Percentiles rank a stretch among this genome's conserved stretches.
These are phyloP conservation scores for Helobdella robusta DNA, from an alignment of 2,888 invertebrate genomes.

Conservation along the genomic window DNA sequence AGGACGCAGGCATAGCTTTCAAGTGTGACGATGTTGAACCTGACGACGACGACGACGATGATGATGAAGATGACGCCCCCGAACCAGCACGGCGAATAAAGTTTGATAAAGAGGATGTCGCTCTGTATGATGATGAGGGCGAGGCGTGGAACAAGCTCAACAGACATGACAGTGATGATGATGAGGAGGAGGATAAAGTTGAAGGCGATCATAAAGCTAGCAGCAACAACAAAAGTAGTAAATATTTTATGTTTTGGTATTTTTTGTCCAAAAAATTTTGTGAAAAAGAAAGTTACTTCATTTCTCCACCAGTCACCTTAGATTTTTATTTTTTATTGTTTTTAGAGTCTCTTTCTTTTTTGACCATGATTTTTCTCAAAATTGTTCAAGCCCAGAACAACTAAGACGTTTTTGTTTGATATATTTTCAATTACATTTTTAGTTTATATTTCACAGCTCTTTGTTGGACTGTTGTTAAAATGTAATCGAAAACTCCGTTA, in stretches of 20 bases:
- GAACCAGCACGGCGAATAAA: not conserved
- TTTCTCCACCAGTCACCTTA: not conserved
- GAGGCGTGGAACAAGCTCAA: conserved; percentile 19
- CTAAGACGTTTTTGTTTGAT: no score
- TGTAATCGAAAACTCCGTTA: no score
- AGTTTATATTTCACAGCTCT: no score
- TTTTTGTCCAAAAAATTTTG: not conserved
- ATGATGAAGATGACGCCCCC: conserved; percentile 31
- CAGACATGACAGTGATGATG: conserved; percentile 11
- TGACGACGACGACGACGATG: conserved; percentile 30
- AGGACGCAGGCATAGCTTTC: not conserved
- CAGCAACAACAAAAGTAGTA: conserved; percentile 5
- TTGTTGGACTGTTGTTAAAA: no score
- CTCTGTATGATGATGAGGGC: conserved; percentile 28
- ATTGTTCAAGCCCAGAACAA: no score
- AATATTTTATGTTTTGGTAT: not conserved
- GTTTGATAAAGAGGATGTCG: conserved; percentile 19
- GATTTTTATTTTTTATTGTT: not conserved
- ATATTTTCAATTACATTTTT: no score
- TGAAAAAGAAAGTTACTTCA: not conserved
- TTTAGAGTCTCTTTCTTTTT: not conserved
- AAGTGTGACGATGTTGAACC: conserved; percentile 27
- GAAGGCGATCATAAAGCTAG: conserved; percentile 35
- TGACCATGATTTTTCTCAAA: not conserved
- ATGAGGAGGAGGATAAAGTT: conserved; percentile 27